Conservation (phyloP, 2,888 invertebrate genomes). For the Pteria penguin region DNA sequence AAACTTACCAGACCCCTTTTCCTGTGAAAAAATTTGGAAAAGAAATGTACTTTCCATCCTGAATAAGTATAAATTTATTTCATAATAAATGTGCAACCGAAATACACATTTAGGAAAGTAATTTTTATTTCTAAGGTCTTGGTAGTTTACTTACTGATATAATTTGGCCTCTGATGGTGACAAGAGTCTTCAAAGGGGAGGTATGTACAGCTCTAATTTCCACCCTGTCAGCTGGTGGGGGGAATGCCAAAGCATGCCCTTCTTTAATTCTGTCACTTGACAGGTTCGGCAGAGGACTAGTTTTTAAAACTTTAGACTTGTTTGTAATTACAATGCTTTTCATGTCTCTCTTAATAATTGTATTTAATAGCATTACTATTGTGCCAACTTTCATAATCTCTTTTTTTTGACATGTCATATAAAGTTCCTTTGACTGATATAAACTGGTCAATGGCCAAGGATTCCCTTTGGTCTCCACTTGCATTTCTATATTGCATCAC, state of each 20-base stretch:
- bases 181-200: background rate
- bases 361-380: background rate
- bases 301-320: background rate
- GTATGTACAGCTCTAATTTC: background rate
- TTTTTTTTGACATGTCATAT: background rate
- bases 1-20: too few relatives aligned
- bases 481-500: background rate
- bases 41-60: too few relatives aligned
- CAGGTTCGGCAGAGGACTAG: background rate
- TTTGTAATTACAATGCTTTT: background rate
- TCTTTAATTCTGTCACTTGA: background rate
- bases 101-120: too few relatives aligned
- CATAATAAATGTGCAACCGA: too few relatives aligned
- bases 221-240: background rate
- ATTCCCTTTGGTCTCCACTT: background rate
- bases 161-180: background rate
- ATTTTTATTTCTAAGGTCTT: too few relatives aligned
- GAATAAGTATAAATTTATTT: too few relatives aligned
- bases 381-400: background rate
- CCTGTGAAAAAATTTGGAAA: too few relatives aligned
- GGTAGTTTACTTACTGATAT: too few relatives aligned
- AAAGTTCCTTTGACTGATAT: background rate
- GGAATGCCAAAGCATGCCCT: too few relatives aligned
- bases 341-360: background rate
- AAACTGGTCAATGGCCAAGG: background rate